phyloP scores from a whole-genome alignment of 2,888 invertebrate species.

The Linhomoeus sp. region DNA sequence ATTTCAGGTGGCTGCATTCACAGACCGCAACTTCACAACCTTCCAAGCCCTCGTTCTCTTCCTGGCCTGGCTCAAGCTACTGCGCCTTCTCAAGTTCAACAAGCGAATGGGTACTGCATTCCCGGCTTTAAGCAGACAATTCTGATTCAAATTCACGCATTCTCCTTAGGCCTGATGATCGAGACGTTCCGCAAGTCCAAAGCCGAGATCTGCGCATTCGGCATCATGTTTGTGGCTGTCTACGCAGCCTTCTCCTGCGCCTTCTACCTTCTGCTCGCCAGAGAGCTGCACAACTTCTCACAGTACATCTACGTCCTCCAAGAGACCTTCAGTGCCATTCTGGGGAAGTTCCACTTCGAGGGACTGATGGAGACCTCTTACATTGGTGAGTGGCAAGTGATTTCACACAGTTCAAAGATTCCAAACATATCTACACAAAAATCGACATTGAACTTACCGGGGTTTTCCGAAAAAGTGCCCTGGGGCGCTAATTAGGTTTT shows the following conservation, averaged over 20 bases:
- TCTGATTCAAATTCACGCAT: too few relatives aligned
- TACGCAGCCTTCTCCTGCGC: slow-evolving; percentile 22
- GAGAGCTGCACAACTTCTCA: slow-evolving; percentile 21
- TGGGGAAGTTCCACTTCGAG: slow-evolving; percentile 33
- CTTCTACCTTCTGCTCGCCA: slow-evolving; percentile 20
- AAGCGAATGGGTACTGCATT: too few relatives aligned
- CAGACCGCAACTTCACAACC: slow-evolving; percentile 30
- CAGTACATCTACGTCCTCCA: slow-evolving; percentile 29
- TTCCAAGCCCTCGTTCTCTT: slow-evolving; percentile 33
- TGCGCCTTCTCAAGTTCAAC: slow-evolving; percentile 34
- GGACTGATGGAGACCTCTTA: slow-evolving; percentile 15
- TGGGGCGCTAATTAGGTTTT: too few relatives aligned
- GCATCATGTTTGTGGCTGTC: slow-evolving; percentile 30
- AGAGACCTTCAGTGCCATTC: slow-evolving; percentile 32
- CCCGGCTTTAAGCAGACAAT: too few relatives aligned
- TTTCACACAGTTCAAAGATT: too few relatives aligned
- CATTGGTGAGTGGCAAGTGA: slow-evolving; percentile 1
- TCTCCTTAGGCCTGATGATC: slow-evolving; percentile 32
- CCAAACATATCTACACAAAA: too few relatives aligned
- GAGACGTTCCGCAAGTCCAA: slow-evolving; percentile 26
- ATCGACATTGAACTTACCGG: too few relatives aligned
- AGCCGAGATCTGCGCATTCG: slow-evolving; percentile 28
- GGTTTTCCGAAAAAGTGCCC: too few relatives aligned
- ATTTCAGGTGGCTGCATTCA: slow-evolving; percentile 18
- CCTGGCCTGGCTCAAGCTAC: slow-evolving; percentile 33